These are phyloP conservation scores for Cremastinae sp. DNA, from an alignment of 2,888 invertebrate species.

Conservation along the genomic window DNA sequence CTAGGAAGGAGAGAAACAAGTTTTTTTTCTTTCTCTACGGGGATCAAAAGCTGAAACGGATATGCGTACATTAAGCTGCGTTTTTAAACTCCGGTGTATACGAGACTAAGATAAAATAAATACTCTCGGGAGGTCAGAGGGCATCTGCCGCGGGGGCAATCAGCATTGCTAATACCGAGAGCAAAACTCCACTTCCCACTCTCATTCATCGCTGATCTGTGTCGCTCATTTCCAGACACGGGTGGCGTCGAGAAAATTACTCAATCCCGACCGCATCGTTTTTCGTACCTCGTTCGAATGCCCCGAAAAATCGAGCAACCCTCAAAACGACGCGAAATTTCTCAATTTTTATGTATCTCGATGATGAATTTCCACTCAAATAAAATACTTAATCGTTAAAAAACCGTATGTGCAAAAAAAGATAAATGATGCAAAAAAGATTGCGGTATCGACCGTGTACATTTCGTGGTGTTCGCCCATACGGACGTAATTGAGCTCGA, in stretches of 20 bases:
- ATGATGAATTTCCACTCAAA: too few relatives aligned
- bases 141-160: conserved; percentile 69
- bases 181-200: conserved; percentile 52
- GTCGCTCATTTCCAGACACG: conserved; percentile 9
- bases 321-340: too few relatives aligned
- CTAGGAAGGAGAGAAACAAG: not conserved
- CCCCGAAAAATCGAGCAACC: too few relatives aligned
- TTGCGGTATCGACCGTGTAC: conserved; percentile 1
- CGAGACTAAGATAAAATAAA: conserved; percentile 67
- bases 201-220: conserved; percentile 23
- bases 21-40: not conserved
- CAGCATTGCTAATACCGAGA: conserved; percentile 74
- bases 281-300: conserved; percentile 1
- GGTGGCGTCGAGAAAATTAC: conserved; percentile 40
- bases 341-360: too few relatives aligned
- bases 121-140: conserved; percentile 68
- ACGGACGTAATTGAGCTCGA: too few relatives aligned
- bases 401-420: too few relatives aligned
- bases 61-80: conserved; percentile 4
- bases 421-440: not conserved
- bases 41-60: conserved; percentile 1
- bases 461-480: too few relatives aligned
- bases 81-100: conserved; percentile 19
- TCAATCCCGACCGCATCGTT: conserved; percentile 18
- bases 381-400: too few relatives aligned